Base-by-base conservation (phyloP, 2,113 vertebrate genomes). In the Pogonocichla stellata region DNA sequence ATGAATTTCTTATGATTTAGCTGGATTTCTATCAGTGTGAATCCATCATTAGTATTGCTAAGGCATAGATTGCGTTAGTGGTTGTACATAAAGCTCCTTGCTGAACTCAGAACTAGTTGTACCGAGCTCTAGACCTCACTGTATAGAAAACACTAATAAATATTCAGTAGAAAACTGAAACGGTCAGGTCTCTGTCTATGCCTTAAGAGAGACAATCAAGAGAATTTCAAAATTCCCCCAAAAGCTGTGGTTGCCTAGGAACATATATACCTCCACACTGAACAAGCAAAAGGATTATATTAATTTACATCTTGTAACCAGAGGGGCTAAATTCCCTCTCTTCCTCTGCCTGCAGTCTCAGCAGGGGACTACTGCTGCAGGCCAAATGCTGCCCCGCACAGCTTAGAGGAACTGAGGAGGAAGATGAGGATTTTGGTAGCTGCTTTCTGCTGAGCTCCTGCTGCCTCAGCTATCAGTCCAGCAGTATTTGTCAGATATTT, bases 1-100 rank as follows among this genome's bases (percentile, higher is more conserved):
- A 31, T 64, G 10, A 95, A 60, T 73, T 86, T 85, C 40, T 86
- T 80, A 58, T 22, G 15, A 56, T 83, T 95, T 93, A 80, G 69
- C n/a, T 94, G 80, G 20, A 94, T 90, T 93, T 78, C 67, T 70
- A 77, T 43, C 34, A n/a, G 43, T 53, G 34, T 77, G 19, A 62
- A 74, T 48, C 78, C 19, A 65, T 93, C 26, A 56, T 71, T 83
- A 80, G 9, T 60, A 70, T 80, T 90, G 20, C 28, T 66, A 80
- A 64, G 43, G 54, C 50, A 36, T 25, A 50, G 14, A 31, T 53
- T 84, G 19, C 29, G 12, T 71, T 74, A 88, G 24, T 43, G 23
- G 8, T 51, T 29, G 43, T 83, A 31, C 25, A 36, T 51, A 90
- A 90, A 86, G 58, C 33, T 85, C 47, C 47, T 73, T 64, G 24